These are phyloP conservation scores for Tribolium castaneum DNA, from an alignment of 1,140 invertebrate genomes.

Conservation along the genomic window DNA sequence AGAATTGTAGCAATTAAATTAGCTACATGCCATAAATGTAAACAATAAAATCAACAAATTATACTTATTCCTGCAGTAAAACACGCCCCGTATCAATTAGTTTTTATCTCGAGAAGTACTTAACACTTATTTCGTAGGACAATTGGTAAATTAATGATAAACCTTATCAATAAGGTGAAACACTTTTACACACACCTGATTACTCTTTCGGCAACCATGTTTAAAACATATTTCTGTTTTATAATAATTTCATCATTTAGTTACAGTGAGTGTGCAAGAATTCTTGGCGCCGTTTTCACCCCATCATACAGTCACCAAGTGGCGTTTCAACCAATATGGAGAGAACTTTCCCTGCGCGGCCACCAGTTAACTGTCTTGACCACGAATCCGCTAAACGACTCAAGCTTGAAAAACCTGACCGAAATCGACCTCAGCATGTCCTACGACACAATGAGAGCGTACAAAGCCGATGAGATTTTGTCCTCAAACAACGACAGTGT, in stretches of 20 bases:
- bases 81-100: neutral
- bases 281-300: constrained; percentile 44
- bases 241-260: neutral
- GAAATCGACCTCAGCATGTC: constrained; percentile 54
- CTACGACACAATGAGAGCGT: constrained; percentile 47
- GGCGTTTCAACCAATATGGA: constrained; percentile 50
- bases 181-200: neutral
- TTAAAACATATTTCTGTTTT: neutral
- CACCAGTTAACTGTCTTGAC: constrained; percentile 62
- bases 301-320: constrained; percentile 51
- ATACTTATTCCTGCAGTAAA: neutral
- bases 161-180: neutral
- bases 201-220: neutral
- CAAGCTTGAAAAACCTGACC: constrained; percentile 47
- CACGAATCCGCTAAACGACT: constrained; percentile 51
- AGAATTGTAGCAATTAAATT: neutral
- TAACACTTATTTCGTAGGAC: neutral
- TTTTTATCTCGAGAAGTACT: neutral
- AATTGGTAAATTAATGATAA: neutral
- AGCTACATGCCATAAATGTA: neutral
- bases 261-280: constrained; percentile 42
- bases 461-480: constrained; percentile 50
- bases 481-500: constrained; percentile 1
- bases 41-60: neutral
- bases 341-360: constrained; percentile 54